Evolutionary conservation across 23 tunicate species (phyloP), one percentile per base, ranked within the genome.

Genomic region (Corella eumyota): DNA sequence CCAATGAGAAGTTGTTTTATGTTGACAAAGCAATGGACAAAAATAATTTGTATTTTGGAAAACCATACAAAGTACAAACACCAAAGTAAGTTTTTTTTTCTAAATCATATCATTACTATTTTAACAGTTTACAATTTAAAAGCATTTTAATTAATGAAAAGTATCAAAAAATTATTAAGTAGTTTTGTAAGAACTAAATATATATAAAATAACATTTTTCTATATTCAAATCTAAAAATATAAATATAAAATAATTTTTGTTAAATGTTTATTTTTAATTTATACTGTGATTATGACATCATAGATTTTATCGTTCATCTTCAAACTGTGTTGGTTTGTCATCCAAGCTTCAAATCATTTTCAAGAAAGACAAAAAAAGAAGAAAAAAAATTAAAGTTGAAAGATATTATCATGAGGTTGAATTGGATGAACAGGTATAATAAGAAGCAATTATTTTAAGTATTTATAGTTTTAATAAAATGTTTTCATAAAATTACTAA

Each of bases 21-120:
- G 50, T 70, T 2, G 83, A 84, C 56, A 75, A 56, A 56, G 48
- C 24, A n/a, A 45, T 71, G 21, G 83, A 84, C 37, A 75, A 75
- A 34, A 73, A 84, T 63, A 84, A 84, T 56, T 60, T 84, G 11
- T 80, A 84, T 70, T 84, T 84, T 52, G 46, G 57, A 6, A 75
- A 73, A 34, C 94, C 82, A 1, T 84, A 84, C 34, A 75, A 75
- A 56, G 94, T 84, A 30, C 29, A 20, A 7, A 69, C 64, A 36
- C 83, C 94, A 25, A 75, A 50, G 71, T 84, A 36, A 66, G 50
- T 48, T 45, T 3, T 19, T 21, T 4, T 44, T 19, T 56, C 2
- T 2, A 7, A 21, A 3, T 25, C 26, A 56, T 56, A 25, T 20
- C 24, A 56, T 21, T 52, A 23, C 22, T 52, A 11, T 52, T 17